A percentile compares a stretch with the other conserved stretches of the same genome.
phyloP scores from a whole-genome alignment of 2,113 vertebrate genomes.

The Gnathonemus longibarbis region DNA sequence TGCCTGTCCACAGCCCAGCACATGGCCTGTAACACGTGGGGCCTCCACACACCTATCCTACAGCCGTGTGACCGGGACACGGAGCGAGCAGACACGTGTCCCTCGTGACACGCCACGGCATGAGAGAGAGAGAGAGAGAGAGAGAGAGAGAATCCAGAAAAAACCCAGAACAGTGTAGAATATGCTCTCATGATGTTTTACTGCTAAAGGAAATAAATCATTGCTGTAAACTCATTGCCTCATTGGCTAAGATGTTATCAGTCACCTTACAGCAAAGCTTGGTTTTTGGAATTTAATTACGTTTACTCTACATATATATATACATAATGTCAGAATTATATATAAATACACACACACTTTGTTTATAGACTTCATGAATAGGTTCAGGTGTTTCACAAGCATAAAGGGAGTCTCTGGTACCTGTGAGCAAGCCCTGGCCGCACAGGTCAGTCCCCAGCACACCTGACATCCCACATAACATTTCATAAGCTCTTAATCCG shows the following conservation, averaged over 20 bases:
- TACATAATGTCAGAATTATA: background rate
- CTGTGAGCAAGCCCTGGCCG: background rate
- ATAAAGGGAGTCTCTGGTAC: background rate
- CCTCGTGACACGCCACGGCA: background rate
- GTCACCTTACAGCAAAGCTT: background rate
- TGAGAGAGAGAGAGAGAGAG: background rate
- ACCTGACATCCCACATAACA: background rate
- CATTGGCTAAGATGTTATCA: background rate
- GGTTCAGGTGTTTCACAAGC: background rate
- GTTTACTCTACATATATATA: background rate
- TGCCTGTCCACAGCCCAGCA: background rate
- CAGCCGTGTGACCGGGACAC: background rate
- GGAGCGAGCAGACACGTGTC: background rate
- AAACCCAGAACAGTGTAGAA: background rate
- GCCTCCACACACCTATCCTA: background rate
- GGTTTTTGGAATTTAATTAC: too few species aligned
- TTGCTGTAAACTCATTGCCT: background rate
- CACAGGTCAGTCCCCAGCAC: background rate
- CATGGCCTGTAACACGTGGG: background rate
- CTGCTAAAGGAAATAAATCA: background rate
- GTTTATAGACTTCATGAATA: background rate
- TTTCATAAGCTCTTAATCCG: conserved; percentile 4
- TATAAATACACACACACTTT: background rate
- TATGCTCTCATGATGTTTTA: background rate
- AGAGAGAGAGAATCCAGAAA: background rate